Evolutionary conservation across 2,113 vertebrate species (phyloP).

Genomic region (Rhinoptilus africanus): DNA sequence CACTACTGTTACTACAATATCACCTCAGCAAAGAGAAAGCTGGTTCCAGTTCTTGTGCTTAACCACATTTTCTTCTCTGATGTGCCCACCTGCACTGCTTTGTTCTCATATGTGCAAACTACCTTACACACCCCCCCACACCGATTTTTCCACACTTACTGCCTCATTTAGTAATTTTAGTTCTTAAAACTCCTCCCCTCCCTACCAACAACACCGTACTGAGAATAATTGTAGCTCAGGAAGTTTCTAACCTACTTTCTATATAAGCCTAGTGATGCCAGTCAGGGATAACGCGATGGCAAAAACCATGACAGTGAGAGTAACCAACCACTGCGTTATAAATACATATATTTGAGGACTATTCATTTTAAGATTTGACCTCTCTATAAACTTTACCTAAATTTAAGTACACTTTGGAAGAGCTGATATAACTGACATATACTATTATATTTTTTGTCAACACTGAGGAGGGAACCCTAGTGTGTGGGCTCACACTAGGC

Average conservation of each 20-base stretch:
- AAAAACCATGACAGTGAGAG: neutral
- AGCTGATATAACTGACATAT: neutral
- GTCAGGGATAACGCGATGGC: neutral
- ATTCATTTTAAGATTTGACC: neutral
- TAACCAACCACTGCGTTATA: neutral
- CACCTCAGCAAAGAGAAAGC: neutral
- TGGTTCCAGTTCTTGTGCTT: neutral
- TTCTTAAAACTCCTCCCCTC: neutral
- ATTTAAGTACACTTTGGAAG: neutral
- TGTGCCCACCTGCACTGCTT: neutral
- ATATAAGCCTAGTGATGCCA: rapidly evolving
- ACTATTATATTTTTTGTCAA: neutral
- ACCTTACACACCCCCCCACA: too few species aligned
- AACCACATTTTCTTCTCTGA: neutral
- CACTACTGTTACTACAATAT: neutral
- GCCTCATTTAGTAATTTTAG: neutral
- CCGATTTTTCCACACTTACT: neutral
- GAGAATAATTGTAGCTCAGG: neutral
- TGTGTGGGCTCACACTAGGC: neutral
- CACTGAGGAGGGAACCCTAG: neutral
- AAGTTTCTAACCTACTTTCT: neutral
- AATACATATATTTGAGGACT: neutral
- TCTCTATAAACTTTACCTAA: neutral
- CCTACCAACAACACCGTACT: neutral
- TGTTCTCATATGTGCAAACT: neutral